phyloP scores from a whole-genome alignment of 2,797 vertebrate species.

The Centroberyx gerrardi region DNA sequence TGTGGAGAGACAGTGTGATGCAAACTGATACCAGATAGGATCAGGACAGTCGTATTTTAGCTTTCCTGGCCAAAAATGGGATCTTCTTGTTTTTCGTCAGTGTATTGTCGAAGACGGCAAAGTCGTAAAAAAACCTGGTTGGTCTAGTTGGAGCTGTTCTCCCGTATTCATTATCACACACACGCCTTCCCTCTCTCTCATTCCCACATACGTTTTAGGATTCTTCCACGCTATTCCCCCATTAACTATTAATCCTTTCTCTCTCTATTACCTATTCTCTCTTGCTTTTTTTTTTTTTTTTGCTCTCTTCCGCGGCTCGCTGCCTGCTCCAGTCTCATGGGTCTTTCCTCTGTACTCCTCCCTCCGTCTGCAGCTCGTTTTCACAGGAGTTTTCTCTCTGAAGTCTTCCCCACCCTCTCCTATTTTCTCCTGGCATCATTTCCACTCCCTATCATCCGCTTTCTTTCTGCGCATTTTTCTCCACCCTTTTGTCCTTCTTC shows the following conservation, averaged over 20 bases:
- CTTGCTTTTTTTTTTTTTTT: not conserved
- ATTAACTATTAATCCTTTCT: slow-evolving; percentile 75
- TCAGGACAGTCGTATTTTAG: slow-evolving; percentile 26
- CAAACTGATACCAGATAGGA: slow-evolving; percentile 16
- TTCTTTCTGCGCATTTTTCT: not conserved
- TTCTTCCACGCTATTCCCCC: slow-evolving; percentile 51
- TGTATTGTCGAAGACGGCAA: slow-evolving; percentile 12
- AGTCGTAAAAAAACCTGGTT: slow-evolving; percentile 55
- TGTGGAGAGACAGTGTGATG: not conserved
- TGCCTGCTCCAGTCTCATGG: slow-evolving; percentile 46
- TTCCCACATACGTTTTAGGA: slow-evolving; percentile 56
- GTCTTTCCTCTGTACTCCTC: slow-evolving; percentile 55
- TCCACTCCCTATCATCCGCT: slow-evolving; percentile 38
- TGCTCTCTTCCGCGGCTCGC: slow-evolving; percentile 24
- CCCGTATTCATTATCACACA: slow-evolving; percentile 4
- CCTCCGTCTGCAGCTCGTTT: slow-evolving; percentile 57
- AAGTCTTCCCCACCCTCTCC: slow-evolving; percentile 56
- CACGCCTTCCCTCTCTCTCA: slow-evolving; percentile 22
- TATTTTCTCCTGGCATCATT: slow-evolving; percentile 51
- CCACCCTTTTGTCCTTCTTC: slow-evolving; percentile 9
- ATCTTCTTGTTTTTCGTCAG: slow-evolving; percentile 57
- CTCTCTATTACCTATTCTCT: not conserved
- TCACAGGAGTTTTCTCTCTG: slow-evolving; percentile 63
- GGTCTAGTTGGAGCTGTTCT: slow-evolving; percentile 45
- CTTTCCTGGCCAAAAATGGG: slow-evolving; percentile 46